phyloP scores from a whole-genome alignment of 2,113 vertebrate genomes.

The Pollachius pollachius region DNA sequence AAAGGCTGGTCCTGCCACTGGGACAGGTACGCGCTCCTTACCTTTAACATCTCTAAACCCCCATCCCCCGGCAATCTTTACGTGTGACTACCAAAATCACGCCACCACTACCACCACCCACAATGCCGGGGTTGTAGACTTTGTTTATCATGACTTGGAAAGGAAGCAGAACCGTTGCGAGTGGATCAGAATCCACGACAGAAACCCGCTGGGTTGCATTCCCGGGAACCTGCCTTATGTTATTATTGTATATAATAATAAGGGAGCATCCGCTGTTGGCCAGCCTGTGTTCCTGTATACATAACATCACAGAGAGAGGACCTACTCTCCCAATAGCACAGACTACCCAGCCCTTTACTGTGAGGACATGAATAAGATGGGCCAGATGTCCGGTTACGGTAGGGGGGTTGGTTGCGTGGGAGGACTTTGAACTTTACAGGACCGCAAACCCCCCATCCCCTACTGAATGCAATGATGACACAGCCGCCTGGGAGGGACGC shows the following conservation, averaged over 20 bases:
- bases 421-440: conserved; percentile 98
- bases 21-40: conserved; percentile 99
- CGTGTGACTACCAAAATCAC: conserved; percentile 73
- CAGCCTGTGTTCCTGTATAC: conserved; percentile 63
- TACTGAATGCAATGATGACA: conserved; percentile 72
- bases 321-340: conserved; percentile 46
- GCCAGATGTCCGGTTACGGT: conserved; percentile 67
- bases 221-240: conserved; percentile 35
- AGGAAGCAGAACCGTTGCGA: conserved; percentile 54
- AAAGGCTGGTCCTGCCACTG: conserved; percentile 99
- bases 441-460: conserved; percentile 61
- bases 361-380: conserved; percentile 53
- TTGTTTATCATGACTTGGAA: conserved; percentile 68
- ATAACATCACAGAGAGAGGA: conserved; percentile 51
- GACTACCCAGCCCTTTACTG: conserved; percentile 51
- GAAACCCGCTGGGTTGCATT: conserved; percentile 62
- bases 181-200: conserved; percentile 61
- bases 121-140: conserved; percentile 56
- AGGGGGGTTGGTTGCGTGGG: conserved; percentile 86
- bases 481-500: conserved; percentile 68
- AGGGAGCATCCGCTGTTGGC: conserved; percentile 64
- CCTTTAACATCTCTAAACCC: conserved; percentile 97
- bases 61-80: conserved; percentile 59
- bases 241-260: conserved; percentile 44
- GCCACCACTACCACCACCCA: conserved; percentile 14